Conservation (phyloP, 2,113 vertebrate genomes). For the Bettongia penicillata region DNA sequence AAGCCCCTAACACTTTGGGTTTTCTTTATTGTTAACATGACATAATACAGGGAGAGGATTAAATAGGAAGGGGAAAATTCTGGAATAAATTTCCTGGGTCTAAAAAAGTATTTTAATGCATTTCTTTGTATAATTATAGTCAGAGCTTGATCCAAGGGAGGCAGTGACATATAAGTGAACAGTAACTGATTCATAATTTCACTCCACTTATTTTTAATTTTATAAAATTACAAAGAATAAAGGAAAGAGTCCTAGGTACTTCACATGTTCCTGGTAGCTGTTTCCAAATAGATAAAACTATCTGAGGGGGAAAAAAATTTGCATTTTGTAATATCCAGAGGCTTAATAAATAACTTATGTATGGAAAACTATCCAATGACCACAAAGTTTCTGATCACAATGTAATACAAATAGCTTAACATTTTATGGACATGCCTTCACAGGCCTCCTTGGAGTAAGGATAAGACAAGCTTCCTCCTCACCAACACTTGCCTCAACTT, state of each 20-base stretch:
- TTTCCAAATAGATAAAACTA: background rate
- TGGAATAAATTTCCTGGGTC: background rate
- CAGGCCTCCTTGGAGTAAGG: background rate
- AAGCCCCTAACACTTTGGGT: background rate
- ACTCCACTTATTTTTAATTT: background rate
- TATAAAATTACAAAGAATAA: background rate
- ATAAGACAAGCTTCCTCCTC: background rate
- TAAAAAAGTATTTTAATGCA: background rate
- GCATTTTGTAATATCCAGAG: too few relatives aligned
- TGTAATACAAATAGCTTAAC: background rate
- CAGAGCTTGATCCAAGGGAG: background rate
- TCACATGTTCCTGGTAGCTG: background rate
- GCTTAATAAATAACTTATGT: background rate
- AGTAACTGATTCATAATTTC: background rate
- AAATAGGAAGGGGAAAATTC: background rate
- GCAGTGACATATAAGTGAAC: background rate
- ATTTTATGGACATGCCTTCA: background rate
- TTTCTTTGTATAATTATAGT: background rate
- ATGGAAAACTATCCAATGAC: background rate
- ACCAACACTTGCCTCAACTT: background rate
- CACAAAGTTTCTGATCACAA: background rate
- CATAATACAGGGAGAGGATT: background rate
- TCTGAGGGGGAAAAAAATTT: background rate
- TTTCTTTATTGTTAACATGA: background rate
- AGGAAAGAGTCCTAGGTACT: background rate